These are phyloP conservation scores for Serrognathus titanus DNA, from an alignment of 2,888 invertebrate genomes.

Conservation along the genomic window DNA sequence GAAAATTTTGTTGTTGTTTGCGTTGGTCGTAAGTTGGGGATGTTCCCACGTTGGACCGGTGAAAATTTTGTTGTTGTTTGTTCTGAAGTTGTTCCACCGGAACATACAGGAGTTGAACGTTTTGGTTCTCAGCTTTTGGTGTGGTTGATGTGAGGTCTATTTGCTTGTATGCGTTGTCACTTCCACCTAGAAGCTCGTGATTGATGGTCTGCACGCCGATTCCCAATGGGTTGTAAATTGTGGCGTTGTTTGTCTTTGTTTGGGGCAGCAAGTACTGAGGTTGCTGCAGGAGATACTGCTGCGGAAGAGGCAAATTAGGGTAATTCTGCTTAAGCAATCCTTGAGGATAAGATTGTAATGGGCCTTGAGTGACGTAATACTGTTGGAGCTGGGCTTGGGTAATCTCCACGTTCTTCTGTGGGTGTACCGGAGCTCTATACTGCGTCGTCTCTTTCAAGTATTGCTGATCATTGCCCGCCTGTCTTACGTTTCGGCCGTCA, in stretches of 20 bases:
- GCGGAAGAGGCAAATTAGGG: background rate
- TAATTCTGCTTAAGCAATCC: constrained; percentile 32
- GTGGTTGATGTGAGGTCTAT: constrained; percentile 21
- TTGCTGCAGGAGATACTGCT: constrained; percentile 16
- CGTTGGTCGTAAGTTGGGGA: constrained; percentile 1
- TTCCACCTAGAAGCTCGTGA: constrained; percentile 2
- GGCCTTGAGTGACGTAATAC: constrained; percentile 32
- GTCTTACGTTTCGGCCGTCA: constrained; percentile 32
- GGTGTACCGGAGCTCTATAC: background rate
- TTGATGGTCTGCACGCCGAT: constrained; percentile 12
- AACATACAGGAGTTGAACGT: constrained; percentile 77
- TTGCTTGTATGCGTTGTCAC: constrained; percentile 6
- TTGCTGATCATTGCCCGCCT: constrained; percentile 38
- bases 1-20: background rate
- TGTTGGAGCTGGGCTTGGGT: constrained; percentile 26
- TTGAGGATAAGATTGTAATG: constrained; percentile 28
- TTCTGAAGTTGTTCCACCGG: constrained; percentile 70
- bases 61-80: constrained; percentile 39
- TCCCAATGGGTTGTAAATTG: background rate
- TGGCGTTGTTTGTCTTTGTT: background rate
- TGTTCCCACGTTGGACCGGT: constrained; percentile 15
- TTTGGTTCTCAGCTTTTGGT: constrained; percentile 50
- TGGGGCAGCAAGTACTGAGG: constrained; percentile 6
- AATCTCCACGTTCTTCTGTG: constrained; percentile 5
- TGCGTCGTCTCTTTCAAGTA: constrained; percentile 45